These are phyloP conservation scores for Anguilla rostrata DNA, from an alignment of 2,113 vertebrate genomes.

Conservation along the genomic window DNA sequence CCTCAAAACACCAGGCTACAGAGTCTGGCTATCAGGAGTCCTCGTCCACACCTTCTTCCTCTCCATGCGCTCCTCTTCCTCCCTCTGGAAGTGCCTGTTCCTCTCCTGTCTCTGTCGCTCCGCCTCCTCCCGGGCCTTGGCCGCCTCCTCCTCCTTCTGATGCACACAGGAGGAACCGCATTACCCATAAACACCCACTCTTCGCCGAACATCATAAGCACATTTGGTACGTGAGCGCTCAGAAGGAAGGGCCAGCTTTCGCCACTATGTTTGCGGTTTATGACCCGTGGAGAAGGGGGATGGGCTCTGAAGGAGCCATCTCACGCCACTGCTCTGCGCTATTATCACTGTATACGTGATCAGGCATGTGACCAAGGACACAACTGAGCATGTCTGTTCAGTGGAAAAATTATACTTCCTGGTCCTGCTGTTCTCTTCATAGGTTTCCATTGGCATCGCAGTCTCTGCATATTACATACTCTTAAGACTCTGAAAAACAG, in stretches of 20 bases:
- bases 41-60: conserved; percentile 81
- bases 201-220: neutral
- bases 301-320: too few relatives aligned
- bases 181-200: neutral
- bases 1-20: neutral
- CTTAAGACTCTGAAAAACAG: too few relatives aligned
- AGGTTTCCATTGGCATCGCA: too few relatives aligned
- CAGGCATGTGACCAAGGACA: too few relatives aligned
- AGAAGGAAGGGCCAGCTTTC: neutral
- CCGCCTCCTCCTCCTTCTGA: conserved; percentile 83
- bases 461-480: too few relatives aligned
- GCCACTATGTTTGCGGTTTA: too few relatives aligned
- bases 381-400: too few relatives aligned
- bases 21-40: neutral
- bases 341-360: too few relatives aligned
- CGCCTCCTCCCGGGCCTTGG: conserved; percentile 77
- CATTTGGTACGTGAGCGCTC: neutral
- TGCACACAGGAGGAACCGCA: neutral
- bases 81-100: conserved; percentile 94
- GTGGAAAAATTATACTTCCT: too few relatives aligned
- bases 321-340: too few relatives aligned
- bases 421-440: too few relatives aligned
- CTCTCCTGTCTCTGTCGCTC: conserved; percentile 84
- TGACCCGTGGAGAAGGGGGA: too few relatives aligned
- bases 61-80: conserved; percentile 91